Evolutionary conservation across 1,140 invertebrate genomes (phyloP), one percentile per base, ranked within the genome.

Genomic region (Drosophila auraria): DNA sequence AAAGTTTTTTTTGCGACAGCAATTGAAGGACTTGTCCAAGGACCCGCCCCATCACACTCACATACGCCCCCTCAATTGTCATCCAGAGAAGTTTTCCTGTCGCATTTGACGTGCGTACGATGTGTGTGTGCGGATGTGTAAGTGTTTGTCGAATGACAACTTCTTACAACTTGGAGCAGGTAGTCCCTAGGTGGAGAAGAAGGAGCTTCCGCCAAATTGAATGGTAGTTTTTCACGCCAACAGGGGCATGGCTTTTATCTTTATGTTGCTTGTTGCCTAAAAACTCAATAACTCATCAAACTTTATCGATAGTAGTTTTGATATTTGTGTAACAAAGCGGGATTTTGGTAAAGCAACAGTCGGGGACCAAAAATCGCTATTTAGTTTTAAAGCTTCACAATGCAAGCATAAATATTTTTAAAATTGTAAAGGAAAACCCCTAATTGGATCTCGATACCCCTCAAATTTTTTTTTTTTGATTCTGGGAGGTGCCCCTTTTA

Each of bases 61-160:
- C 72, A 65, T 49, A 78, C 82, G 75, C 82, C 82, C 74, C 54
- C 44, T 45, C 82, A 86, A 86, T 86, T 82, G 82, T 78, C 82
- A 78, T 82, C 47, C 75, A 61, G 50, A 65, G 64, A 74, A 87
- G 83, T 83, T 80, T 70, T 60, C 63, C 64, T 80, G 80, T 87
- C 77, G 17, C 69, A 66, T 68, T 73, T 82, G 57, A 73, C 71
- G 49, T 71, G 65, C 49, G 63, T 75, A 45, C 47, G 49, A 60
- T 63, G 59, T 68, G 57, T 56, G 53, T 54, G 61, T 49, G 25
- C 51, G 58, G 56, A 64, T 58, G 36, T 51, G 62, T 49, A 25
- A 54, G 59, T 36, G 51, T 47, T 64, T 61, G 47, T 45, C 40
- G n/a, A 61, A 61, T 44, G 70, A 73, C 70, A 73, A 73, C 68